Evolutionary conservation across 2,797 vertebrate species (phyloP).

Genomic region (Sebastes reedi): DNA sequence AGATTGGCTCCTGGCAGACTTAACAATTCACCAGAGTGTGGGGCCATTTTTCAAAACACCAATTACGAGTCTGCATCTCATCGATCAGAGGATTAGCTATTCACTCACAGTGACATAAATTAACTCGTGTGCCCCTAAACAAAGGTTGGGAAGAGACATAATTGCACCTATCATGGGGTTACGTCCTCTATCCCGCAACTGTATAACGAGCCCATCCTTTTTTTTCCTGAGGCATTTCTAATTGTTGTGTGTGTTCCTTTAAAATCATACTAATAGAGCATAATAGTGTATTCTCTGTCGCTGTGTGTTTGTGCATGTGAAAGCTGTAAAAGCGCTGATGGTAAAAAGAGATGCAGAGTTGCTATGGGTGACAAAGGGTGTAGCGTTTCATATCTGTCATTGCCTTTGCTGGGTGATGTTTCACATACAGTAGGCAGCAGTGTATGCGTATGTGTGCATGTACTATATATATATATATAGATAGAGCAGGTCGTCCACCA

Average conservation of each 20-base stretch:
- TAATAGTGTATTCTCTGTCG: neutral
- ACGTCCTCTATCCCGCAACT: neutral
- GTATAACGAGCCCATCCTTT: neutral
- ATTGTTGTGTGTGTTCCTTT: neutral
- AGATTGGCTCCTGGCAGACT: slow-evolving; percentile 65
- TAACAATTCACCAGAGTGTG: slow-evolving; percentile 55
- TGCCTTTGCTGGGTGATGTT: slow-evolving; percentile 42
- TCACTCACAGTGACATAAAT: slow-evolving; percentile 56
- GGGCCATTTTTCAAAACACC: slow-evolving; percentile 73
- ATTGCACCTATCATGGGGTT: neutral
- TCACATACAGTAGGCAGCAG: slow-evolving; percentile 22
- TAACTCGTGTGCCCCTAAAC: slow-evolving; percentile 44
- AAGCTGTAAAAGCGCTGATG: slow-evolving; percentile 10
- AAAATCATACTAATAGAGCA: neutral
- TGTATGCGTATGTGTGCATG: neutral
- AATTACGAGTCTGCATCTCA: slow-evolving; percentile 65
- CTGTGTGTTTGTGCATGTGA: slow-evolving; percentile 3
- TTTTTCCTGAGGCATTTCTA: slow-evolving; percentile 1
- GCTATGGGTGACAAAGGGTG: neutral
- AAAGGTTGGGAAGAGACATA: neutral
- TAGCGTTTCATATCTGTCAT: slow-evolving; percentile 52
- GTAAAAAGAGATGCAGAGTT: slow-evolving; percentile 31
- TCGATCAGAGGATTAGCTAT: slow-evolving; percentile 59
- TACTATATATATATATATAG: neutral
- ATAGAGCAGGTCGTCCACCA: too few species aligned